A percentile compares a stretch with the other conserved stretches of the same genome.
phyloP scores from a whole-genome alignment of 2,113 vertebrate genomes.

The Cairina moschata region DNA sequence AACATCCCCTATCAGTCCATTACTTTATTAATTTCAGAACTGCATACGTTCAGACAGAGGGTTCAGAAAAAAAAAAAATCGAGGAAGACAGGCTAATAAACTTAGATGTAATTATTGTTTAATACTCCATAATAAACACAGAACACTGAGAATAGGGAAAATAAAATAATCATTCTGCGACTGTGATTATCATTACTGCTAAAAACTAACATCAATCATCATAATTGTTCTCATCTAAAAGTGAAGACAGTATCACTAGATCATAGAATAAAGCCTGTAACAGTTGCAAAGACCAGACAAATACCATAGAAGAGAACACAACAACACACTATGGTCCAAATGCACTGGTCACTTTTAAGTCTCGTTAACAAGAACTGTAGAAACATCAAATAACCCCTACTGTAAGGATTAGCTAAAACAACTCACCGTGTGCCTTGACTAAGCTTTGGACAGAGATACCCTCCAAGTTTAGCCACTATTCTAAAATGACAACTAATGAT shows the following conservation, averaged over 20 bases:
- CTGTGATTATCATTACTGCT: background rate
- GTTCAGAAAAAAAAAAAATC: background rate
- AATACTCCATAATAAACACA: background rate
- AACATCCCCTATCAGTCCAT: background rate
- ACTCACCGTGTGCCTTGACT: background rate
- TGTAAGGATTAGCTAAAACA: background rate
- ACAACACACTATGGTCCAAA: background rate
- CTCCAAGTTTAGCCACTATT: background rate
- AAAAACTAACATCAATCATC: background rate
- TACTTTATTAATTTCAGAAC: background rate
- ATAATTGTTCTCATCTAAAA: background rate
- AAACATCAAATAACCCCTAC: background rate
- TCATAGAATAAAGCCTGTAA: background rate
- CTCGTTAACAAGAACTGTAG: background rate
- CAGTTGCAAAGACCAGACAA: background rate
- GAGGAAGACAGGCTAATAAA: background rate
- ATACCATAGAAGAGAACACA: background rate
- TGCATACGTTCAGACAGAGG: background rate
- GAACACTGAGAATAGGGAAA: background rate
- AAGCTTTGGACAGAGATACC: background rate
- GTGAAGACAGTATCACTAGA: background rate
- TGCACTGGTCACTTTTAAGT: background rate
- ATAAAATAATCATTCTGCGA: background rate
- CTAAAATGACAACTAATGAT: background rate
- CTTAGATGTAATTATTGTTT: background rate